These are phyloP conservation scores for Fundulus diaphanus DNA, from an alignment of 2,797 vertebrate genomes.

Conservation along the genomic window DNA sequence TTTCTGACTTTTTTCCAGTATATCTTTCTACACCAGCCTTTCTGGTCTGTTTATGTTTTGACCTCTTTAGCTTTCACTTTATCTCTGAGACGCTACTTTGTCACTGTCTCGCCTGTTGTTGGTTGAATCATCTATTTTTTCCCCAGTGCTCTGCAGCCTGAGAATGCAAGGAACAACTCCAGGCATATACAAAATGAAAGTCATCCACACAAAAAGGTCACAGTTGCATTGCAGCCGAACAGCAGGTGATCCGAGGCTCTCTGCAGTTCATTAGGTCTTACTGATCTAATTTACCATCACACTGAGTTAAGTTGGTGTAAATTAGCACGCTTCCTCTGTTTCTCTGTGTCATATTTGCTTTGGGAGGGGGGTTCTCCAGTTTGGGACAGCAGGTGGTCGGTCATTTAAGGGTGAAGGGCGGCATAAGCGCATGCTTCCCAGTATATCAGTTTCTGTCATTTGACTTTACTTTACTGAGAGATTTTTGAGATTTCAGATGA, in stretches of 20 bases:
- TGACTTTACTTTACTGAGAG: constrained; percentile 39
- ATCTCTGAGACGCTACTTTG: constrained; percentile 31
- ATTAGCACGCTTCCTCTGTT: constrained; percentile 68
- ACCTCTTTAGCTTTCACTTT: constrained; percentile 44
- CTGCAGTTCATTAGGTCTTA: constrained; percentile 62
- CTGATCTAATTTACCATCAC: constrained; percentile 76
- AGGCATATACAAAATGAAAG: constrained; percentile 12
- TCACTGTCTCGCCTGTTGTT: constrained; percentile 21
- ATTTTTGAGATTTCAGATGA: constrained; percentile 37
- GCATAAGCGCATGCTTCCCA: constrained; percentile 62
- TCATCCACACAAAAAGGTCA: constrained; percentile 3
- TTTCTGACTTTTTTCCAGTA: constrained; percentile 18
- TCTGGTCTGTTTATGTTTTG: constrained; percentile 30
- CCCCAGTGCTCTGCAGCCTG: background rate
- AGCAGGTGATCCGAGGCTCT: constrained; percentile 48
- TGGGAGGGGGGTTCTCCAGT: constrained; percentile 46
- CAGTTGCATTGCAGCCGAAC: constrained; percentile 18
- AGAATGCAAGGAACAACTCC: constrained; percentile 12
- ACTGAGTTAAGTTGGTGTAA: constrained; percentile 66
- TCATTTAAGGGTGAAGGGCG: constrained; percentile 55
- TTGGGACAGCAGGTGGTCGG: constrained; percentile 72
- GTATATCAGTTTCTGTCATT: constrained; percentile 74
- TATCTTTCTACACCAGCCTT: constrained; percentile 45
- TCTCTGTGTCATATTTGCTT: constrained; percentile 61
- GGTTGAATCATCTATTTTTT: constrained; percentile 13